Base-by-base conservation (phyloP, 2,888 invertebrate species). In the Parnassius apollo region DNA sequence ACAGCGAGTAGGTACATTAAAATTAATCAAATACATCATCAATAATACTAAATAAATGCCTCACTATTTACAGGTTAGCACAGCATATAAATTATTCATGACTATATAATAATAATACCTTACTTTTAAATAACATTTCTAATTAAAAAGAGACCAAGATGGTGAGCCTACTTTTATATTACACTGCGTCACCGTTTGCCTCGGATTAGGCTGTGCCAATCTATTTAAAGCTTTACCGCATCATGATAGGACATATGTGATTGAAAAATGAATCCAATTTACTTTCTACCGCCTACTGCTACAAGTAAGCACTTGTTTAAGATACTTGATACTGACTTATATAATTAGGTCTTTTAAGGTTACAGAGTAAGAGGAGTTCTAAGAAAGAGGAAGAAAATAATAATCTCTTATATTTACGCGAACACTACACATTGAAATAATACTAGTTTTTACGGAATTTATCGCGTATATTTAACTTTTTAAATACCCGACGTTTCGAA, bases 251-350 rank as follows among this genome's bases (percentile, higher is more conserved):
- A 52, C n/a, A 50, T 57, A 61, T 57, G 35, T 44, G 42, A 44
- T 25, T 56, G 46, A 25, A 49, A 12, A 65, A 65, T 62, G 62
- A 57, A 71, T 12, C 12, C 49, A 13, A 49, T 71, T 72, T 69
- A 68, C 65, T 68, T 74, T 73, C 70, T 68, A 68, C 71, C 71
- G 69, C 73, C 71, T 68, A 74, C 71, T 70, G 45, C 64, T 53
- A 49, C 48, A 54, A 54, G 53, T 60, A 42, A 52, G 25, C 42
- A 54, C 46, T 57, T 59, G n/a, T 2, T 8, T 8, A 25, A 42
- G 60, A 42, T 25, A 2, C 52, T 45, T 52, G 18, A 18, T 18
- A 18, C 18, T 18, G 25, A n/a, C 45, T 59, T 57, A n/a, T 13
- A 10, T 50, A 61, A 61, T 61, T 50, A 51, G 54, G 42, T 53